Percentiles rank a stretch among this genome's conserved stretches.
Evolutionary conservation across 2,888 invertebrate genomes (phyloP).

Genomic region (Coelinius sp.): DNA sequence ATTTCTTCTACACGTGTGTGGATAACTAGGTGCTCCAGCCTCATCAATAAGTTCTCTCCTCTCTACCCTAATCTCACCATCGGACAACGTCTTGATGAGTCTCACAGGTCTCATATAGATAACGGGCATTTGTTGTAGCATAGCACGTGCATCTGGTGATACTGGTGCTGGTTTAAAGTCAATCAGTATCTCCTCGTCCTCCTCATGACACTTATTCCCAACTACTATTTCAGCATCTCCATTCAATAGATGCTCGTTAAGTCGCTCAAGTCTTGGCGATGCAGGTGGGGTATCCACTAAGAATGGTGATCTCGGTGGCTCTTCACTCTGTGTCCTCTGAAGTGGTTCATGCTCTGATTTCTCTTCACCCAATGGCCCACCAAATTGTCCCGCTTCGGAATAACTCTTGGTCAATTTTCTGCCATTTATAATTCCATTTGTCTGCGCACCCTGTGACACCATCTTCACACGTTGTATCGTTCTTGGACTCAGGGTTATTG

Average conservation of each 20-base stretch:
- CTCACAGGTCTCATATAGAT: slow-evolving; percentile 71
- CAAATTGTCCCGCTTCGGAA: slow-evolving; percentile 80
- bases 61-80: slow-evolving; percentile 81
- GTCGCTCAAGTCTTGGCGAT: slow-evolving; percentile 44
- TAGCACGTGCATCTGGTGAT: slow-evolving; percentile 76
- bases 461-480: slow-evolving; percentile 89
- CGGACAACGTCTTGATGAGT: slow-evolving; percentile 84
- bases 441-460: slow-evolving; percentile 92
- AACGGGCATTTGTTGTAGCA: slow-evolving; percentile 62
- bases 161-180: slow-evolving; percentile 86
- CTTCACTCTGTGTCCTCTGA: slow-evolving; percentile 88
- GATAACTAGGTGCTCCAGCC: slow-evolving; percentile 69
- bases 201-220: slow-evolving; percentile 72
- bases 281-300: slow-evolving; percentile 74
- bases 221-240: slow-evolving; percentile 46
- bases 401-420: slow-evolving; percentile 87
- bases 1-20: slow-evolving; percentile 67
- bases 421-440: slow-evolving; percentile 84
- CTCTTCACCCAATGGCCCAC: slow-evolving; percentile 64
- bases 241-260: slow-evolving; percentile 55
- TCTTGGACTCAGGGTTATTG: slow-evolving; percentile 82
- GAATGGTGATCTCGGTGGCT: slow-evolving; percentile 84
- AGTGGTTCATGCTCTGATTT: slow-evolving; percentile 80
- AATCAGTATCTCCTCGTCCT: slow-evolving; percentile 87
- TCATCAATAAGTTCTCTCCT: slow-evolving; percentile 69